Base-by-base conservation (phyloP, 2,888 invertebrate genomes). In the Philopedon plagiatum region DNA sequence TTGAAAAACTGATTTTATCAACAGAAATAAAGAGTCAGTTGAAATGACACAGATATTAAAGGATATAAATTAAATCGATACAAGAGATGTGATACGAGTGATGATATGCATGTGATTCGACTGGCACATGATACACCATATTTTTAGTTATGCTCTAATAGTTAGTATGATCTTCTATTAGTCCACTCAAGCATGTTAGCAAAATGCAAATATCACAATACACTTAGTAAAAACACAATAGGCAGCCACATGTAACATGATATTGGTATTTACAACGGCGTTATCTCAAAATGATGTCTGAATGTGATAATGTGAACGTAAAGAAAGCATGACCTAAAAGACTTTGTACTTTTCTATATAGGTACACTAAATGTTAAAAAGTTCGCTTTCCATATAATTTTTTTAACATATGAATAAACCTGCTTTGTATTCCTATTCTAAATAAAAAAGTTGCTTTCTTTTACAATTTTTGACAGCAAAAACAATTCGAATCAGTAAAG, bases 141-240 rank as follows among this genome's bases (percentile, higher is more conserved):
- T 39, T 39, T 39, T 65, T 65, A 65, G 60, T 54, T 54, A 61
- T 54, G 67, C 67, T 61, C 67, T 68, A 68, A 49, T 68, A 68
- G 67, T 68, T 68, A 68, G 61, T 61, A 46, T 11, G 61, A 68
- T 68, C 67, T 66, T 46, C 58, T 68, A n/a, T n/a, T n/a, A 68
- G 49, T 41, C 61, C 61, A 51, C 54, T 68, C 60, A 54, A 29
- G 60, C 67, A 61, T 68, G 61, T 51, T 32, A 19, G 15, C 39
- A 44, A 58, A 68, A 49, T 68, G 67, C 67, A 68, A 65, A 44
- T 32, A 46, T 32, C 61, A 64, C n/a, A 56, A 65, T 65, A 44
- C 65, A 65, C 44, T 65, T 54, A 41, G 19, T 18, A 65, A 54
- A 29, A 65, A 65, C 56, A 65, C 54, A 65, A 65, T 56, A 65